phyloP scores from a whole-genome alignment of 1,140 invertebrate genomes.

The Leucophenga varia region DNA sequence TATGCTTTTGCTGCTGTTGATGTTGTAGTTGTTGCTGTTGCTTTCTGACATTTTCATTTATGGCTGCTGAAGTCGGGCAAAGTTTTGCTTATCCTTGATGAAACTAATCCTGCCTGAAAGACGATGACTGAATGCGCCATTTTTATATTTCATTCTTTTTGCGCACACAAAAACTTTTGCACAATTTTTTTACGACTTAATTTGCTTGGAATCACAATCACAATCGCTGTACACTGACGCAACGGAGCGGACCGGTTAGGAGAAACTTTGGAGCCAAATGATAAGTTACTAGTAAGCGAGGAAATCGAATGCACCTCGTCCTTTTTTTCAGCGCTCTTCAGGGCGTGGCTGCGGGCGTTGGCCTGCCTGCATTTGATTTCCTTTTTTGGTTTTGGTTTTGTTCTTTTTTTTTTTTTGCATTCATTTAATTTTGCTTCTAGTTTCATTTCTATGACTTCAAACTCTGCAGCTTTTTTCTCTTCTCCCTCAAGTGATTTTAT shows the following conservation, averaged over 20 bases:
- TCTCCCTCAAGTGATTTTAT: conserved; percentile 44
- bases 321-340: too few relatives aligned
- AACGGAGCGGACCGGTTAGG: not conserved
- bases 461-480: not conserved
- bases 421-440: too few relatives aligned
- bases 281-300: conserved; percentile 39
- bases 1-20: too few relatives aligned
- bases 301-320: too few relatives aligned
- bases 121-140: conserved; percentile 37
- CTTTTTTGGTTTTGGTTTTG: too few relatives aligned
- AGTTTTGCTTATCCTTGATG: conserved; percentile 51
- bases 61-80: conserved; percentile 2
- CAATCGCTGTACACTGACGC: conserved; percentile 15
- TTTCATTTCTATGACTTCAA: conserved; percentile 1
- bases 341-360: too few relatives aligned
- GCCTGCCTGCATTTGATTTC: conserved; percentile 6
- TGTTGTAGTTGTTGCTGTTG: too few relatives aligned
- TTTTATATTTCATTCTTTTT: conserved; percentile 49
- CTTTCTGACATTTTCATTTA: too few relatives aligned
- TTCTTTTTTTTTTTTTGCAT: too few relatives aligned
- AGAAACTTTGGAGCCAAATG: conserved; percentile 32
- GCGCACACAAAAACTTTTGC: conserved; percentile 49
- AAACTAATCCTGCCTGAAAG: conserved; percentile 55
- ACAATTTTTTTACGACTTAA: conserved; percentile 54
- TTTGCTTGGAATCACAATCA: conserved; percentile 29